Percentiles rank a stretch among this genome's conserved stretches.
Evolutionary conservation across 2,797 vertebrate species (phyloP).

Genomic region (Amblyopsis hoosieri): DNA sequence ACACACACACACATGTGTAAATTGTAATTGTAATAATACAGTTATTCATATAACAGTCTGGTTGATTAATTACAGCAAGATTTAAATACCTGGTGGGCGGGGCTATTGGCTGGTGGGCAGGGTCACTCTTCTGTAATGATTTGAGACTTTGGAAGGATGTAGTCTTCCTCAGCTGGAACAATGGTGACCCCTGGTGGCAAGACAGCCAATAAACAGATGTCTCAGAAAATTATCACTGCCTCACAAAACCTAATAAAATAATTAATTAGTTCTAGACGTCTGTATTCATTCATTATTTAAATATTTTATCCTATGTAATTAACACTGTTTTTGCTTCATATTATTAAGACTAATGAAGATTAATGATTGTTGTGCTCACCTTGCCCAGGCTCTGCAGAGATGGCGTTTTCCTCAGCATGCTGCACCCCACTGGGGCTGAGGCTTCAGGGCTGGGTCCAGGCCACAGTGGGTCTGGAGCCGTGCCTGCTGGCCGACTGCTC

Average conservation of each 20-base stretch:
- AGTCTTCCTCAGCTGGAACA: constrained; percentile 77
- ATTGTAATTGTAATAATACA: too few species aligned
- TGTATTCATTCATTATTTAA: too few species aligned
- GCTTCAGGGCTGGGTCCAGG: constrained; percentile 25
- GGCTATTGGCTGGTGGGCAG: constrained; percentile 51
- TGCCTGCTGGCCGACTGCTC: neutral
- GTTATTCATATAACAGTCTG: too few species aligned
- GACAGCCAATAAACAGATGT: constrained; percentile 21
- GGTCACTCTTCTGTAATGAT: constrained; percentile 68
- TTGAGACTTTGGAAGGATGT: constrained; percentile 81
- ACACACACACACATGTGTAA: neutral
- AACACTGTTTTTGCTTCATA: too few species aligned
- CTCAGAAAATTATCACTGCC: too few species aligned
- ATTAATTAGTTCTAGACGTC: too few species aligned
- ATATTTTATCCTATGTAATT: too few species aligned
- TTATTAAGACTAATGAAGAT: too few species aligned
- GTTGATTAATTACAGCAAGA: too few species aligned
- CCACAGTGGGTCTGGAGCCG: neutral
- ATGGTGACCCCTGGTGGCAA: constrained; percentile 79
- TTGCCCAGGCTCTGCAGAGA: constrained; percentile 60
- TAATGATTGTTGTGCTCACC: constrained; percentile 48
- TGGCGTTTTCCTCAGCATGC: constrained; percentile 55
- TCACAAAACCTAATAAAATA: too few species aligned
- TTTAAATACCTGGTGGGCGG: constrained; percentile 66
- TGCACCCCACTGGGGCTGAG: constrained; percentile 3